A percentile compares a stretch with the other conserved stretches of the same genome.
Evolutionary conservation across 2,888 invertebrate genomes (phyloP).

Genomic region (Drosophila mimica): DNA sequence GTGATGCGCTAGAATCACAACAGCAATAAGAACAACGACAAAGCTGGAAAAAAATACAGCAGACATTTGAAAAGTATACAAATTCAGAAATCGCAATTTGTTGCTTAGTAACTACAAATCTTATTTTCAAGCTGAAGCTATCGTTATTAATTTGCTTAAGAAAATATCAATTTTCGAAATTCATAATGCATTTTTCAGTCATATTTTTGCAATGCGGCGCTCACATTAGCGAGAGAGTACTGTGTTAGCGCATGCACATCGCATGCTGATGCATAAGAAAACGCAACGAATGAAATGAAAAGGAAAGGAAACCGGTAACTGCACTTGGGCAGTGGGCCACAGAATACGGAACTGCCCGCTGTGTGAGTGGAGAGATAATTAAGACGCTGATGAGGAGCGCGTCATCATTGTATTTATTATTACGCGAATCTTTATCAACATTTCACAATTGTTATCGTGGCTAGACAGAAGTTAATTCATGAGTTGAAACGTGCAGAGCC

Average conservation of each 20-base stretch:
- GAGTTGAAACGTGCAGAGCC: constrained; percentile 11
- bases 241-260: neutral
- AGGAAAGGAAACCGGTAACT: constrained; percentile 30
- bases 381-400: neutral
- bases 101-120: neutral
- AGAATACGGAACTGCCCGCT: neutral
- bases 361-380: neutral
- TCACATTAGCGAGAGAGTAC: neutral
- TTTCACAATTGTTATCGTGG: constrained; percentile 34
- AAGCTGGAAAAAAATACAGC: constrained; percentile 5
- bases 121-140: neutral
- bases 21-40: constrained; percentile 3
- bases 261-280: neutral
- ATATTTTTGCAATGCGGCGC: neutral
- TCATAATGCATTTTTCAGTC: neutral
- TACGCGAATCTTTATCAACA: constrained; percentile 9
- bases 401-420: neutral
- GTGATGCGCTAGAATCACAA: constrained; percentile 51
- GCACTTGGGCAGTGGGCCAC: constrained; percentile 48
- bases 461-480: constrained; percentile 42
- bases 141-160: too few species aligned
- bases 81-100: neutral
- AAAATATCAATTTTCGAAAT: neutral
- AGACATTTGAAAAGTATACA: neutral
- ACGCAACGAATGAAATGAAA: constrained; percentile 22